These are phyloP conservation scores for Cerceris rybyensis DNA, from an alignment of 2,888 invertebrate genomes.

Conservation along the genomic window DNA sequence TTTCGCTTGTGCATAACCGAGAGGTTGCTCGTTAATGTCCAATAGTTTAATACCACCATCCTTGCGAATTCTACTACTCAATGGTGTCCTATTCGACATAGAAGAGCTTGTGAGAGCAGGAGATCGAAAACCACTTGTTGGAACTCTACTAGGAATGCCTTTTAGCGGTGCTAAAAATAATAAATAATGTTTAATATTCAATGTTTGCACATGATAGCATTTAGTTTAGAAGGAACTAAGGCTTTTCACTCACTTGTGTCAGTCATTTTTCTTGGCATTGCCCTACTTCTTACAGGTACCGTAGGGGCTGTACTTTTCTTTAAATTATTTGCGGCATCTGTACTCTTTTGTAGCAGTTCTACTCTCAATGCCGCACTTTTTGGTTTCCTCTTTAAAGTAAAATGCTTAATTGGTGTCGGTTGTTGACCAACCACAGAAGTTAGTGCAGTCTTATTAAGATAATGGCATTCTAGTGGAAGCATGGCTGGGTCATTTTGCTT, in stretches of 20 bases:
- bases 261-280: conserved; percentile 96
- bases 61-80: conserved; percentile 85
- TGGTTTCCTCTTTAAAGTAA: conserved; percentile 95
- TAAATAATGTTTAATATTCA: conserved; percentile 4
- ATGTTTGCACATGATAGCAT: conserved; percentile 3
- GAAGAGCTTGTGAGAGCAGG: conserved; percentile 82
- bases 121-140: conserved; percentile 86
- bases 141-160: conserved; percentile 93
- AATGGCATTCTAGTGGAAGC: conserved; percentile 97
- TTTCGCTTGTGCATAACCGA: conserved; percentile 92
- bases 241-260: conserved; percentile 88
- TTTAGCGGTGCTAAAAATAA: conserved; percentile 90
- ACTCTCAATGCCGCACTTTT: conserved; percentile 95
- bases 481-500: conserved; percentile 93
- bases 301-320: conserved; percentile 95
- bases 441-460: conserved; percentile 96
- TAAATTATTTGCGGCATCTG: conserved; percentile 93
- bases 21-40: conserved; percentile 96
- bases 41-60: conserved; percentile 97
- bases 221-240: background rate
- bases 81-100: conserved; percentile 85
- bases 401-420: conserved; percentile 94
- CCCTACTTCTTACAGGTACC: conserved; percentile 87
- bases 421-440: conserved; percentile 93
- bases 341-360: conserved; percentile 95